These are phyloP conservation scores for Eupithecia insigniata DNA, from an alignment of 2,888 invertebrate species.

Conservation along the genomic window DNA sequence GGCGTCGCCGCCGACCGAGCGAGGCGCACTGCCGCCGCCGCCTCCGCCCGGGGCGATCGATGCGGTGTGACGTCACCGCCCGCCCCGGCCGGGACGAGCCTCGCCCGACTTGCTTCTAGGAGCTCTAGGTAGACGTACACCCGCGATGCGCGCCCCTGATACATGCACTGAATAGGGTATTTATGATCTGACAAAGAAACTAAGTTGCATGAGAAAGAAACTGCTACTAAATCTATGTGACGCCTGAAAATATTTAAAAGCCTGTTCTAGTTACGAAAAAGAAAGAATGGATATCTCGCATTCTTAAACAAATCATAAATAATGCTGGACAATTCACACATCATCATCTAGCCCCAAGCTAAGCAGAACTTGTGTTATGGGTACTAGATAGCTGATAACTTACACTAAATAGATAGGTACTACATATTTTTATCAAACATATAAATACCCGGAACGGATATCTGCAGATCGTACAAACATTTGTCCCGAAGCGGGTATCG, in stretches of 20 bases:
- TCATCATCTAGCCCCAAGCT: too few relatives aligned
- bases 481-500: too few relatives aligned
- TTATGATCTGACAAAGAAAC: constrained; percentile 1
- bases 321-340: too few relatives aligned
- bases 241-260: not conserved
- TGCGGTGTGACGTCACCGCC: constrained; percentile 33
- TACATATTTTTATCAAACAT: too few relatives aligned
- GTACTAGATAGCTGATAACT: too few relatives aligned
- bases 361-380: too few relatives aligned
- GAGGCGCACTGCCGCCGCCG: constrained; percentile 51
- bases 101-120: constrained; percentile 1
- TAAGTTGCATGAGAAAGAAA: not conserved
- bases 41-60: constrained; percentile 29
- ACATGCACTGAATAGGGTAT: not conserved
- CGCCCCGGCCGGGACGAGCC: constrained; percentile 4
- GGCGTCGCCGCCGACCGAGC: constrained; percentile 47
- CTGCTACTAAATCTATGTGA: not conserved
- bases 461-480: too few relatives aligned
- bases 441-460: too few relatives aligned
- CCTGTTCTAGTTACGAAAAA: not conserved
- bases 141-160: not conserved
- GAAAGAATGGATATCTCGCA: not conserved
- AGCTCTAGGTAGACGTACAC: not conserved
- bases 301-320: too few relatives aligned
- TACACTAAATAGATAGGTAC: too few relatives aligned